These are phyloP conservation scores for Rallus crepitans DNA, from an alignment of 2,797 vertebrate genomes.

Conservation along the genomic window DNA sequence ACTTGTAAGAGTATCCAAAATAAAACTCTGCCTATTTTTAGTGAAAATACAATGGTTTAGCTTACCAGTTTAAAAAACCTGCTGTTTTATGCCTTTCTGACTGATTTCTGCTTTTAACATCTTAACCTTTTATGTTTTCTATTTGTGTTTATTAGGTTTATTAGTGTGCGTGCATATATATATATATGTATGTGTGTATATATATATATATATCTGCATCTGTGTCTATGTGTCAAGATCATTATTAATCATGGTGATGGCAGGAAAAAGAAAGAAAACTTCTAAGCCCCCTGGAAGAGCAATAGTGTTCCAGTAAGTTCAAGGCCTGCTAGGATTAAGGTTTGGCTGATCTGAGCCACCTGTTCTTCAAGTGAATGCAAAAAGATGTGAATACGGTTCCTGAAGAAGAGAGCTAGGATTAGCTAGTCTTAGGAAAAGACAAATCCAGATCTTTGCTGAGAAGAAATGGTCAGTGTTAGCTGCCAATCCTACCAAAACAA, in stretches of 20 bases:
- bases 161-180: no score
- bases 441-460: conserved; percentile 18
- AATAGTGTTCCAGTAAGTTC: conserved; percentile 48
- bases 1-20: conserved; percentile 32
- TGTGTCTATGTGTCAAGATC: conserved; percentile 6
- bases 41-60: conserved; percentile 28
- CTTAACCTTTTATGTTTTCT: conserved; percentile 19
- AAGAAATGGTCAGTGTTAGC: conserved; percentile 36
- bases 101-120: neutral
- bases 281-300: conserved; percentile 22
- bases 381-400: conserved; percentile 21
- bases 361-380: conserved; percentile 45
- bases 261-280: conserved; percentile 12
- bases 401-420: conserved; percentile 46
- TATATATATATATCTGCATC: neutral
- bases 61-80: neutral
- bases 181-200: no score
- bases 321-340: conserved; percentile 61
- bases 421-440: conserved; percentile 25
- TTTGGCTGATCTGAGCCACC: conserved; percentile 67
- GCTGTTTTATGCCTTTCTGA: neutral
- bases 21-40: conserved; percentile 22
- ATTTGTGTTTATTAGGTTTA: conserved; percentile 33
- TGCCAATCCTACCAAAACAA: conserved; percentile 24
- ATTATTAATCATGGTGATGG: conserved; percentile 22